phyloP scores from a whole-genome alignment of 2,113 vertebrate species.

The Hydrochoerus hydrochaeris region DNA sequence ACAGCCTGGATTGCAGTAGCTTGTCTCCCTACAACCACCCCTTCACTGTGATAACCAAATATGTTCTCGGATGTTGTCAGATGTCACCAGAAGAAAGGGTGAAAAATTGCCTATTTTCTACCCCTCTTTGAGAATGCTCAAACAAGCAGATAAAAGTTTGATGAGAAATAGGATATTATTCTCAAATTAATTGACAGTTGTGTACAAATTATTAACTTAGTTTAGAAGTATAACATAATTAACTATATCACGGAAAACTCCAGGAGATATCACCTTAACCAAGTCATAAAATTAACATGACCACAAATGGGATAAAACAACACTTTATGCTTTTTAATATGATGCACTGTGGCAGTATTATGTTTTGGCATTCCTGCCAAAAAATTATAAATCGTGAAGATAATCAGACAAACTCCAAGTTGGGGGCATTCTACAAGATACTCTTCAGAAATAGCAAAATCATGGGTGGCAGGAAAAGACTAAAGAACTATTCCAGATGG shows the following conservation, averaged over 20 bases:
- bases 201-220: background rate
- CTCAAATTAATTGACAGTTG: conserved; percentile 1
- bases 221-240: background rate
- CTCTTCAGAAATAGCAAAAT: background rate
- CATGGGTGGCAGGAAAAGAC: background rate
- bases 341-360: background rate
- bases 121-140: background rate
- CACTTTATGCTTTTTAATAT: background rate
- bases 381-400: background rate
- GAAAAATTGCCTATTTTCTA: background rate
- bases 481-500: background rate
- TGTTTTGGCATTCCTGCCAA: background rate
- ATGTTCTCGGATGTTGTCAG: background rate
- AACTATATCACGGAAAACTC: background rate
- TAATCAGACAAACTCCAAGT: background rate
- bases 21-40: background rate
- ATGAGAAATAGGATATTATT: conserved; percentile 24
- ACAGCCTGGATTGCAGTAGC: background rate
- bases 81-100: background rate
- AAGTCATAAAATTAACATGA: background rate
- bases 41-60: background rate
- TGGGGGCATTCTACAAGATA: background rate
- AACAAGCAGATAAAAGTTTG: background rate
- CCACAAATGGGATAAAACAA: background rate
- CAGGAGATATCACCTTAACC: background rate